Evolutionary conservation across 1,140 invertebrate genomes (phyloP), one percentile per base, ranked within the genome.

Genomic region (Drosophila oshimai): DNA sequence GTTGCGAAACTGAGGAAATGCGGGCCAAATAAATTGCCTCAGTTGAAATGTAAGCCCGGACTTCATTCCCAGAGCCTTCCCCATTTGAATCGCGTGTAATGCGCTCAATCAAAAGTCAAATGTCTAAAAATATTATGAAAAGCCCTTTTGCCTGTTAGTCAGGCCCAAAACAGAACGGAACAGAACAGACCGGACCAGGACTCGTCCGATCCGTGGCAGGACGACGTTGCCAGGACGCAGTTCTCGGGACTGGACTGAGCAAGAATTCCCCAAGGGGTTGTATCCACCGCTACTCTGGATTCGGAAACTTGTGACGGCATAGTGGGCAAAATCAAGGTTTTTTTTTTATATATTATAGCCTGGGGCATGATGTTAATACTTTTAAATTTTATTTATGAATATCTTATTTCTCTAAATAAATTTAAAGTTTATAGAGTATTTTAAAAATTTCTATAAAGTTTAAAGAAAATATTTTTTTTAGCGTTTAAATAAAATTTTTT

Each of bases 81-180:
- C 53, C 58, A 13, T 41, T 50, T 36, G 69, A 51, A 61, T 73
- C 57, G 69, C 81, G 81, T 87, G 76, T 86, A 86, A 86, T 86
- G 81, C 81, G 81, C 81, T 86, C 81, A 86, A 86, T 86, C 81
- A 86, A 86, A 86, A 86, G 81, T 86, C 81, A 86, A 86, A 86
- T 86, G 81, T 86, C 81, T 81, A 86, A 86, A 86, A 86, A 86
- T 86, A 86, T 86, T 86, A 86, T 86, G 81, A 81, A 87, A 87
- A 86, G 81, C 72, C 81, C 54, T 87, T 86, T 76, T 80, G 62
- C 44, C 62, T 67, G 62, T 36, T 76, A 33, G 44, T 34, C 31
- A 42, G 28, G 57, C 31, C 41, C 41, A 26, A 47, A 31, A 45
- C 39, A 24, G 41, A 47, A 20, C 20, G 12, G 31, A 31, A 45